Conservation (phyloP, 1,140 invertebrate genomes). For the Steinernema feltiae region DNA sequence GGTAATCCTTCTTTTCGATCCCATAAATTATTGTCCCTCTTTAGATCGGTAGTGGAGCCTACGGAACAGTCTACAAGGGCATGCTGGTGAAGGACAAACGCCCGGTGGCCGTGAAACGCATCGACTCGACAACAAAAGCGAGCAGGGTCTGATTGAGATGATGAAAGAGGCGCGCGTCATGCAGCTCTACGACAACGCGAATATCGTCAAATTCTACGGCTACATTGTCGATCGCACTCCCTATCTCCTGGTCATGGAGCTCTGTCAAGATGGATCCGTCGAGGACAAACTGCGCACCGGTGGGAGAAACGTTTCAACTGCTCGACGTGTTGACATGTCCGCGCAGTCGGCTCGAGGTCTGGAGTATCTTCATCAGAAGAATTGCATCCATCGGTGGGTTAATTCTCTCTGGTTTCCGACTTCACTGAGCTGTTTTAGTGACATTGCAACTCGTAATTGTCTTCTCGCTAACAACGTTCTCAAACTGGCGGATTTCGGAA, state of each 20-base stretch:
- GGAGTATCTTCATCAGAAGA: constrained; percentile 47
- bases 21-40: neutral
- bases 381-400: constrained; percentile 12
- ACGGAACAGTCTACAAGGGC: constrained; percentile 48
- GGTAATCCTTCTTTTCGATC: constrained; percentile 20
- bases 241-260: constrained; percentile 48
- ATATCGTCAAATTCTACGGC: constrained; percentile 49
- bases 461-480: constrained; percentile 33
- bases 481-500: constrained; percentile 50
- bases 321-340: constrained; percentile 26
- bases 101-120: constrained; percentile 41
- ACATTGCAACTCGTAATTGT: constrained; percentile 49
- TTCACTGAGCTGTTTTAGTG: constrained; percentile 28
- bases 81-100: constrained; percentile 24
- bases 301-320: constrained; percentile 11
- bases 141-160: constrained; percentile 44
- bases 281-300: constrained; percentile 40
- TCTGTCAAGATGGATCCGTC: constrained; percentile 45
- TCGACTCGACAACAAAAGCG: constrained; percentile 45
- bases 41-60: constrained; percentile 47
- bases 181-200: constrained; percentile 47
- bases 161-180: constrained; percentile 51
- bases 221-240: constrained; percentile 44
- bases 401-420: neutral
- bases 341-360: constrained; percentile 42